phyloP scores from a whole-genome alignment of 2,113 vertebrate genomes.

The Puntigrus tetrazona region DNA sequence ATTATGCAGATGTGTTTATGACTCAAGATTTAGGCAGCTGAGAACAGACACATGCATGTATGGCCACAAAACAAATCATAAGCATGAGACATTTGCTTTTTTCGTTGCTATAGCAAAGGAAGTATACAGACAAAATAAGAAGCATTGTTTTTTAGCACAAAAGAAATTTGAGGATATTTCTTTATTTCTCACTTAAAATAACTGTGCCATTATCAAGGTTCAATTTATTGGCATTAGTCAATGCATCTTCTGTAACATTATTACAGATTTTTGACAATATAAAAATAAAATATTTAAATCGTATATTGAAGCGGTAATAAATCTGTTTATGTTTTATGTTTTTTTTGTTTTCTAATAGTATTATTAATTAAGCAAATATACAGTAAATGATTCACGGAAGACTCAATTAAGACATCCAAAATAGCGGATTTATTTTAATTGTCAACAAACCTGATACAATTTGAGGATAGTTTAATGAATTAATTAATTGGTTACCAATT shows the following conservation, averaged over 20 bases:
- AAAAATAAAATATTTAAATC: background rate
- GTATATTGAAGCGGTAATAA: background rate
- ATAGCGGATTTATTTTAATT: no score
- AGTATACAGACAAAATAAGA: background rate
- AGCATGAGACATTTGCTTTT: background rate
- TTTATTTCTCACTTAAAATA: background rate
- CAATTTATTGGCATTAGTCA: background rate
- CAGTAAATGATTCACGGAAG: no score
- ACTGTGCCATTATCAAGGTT: background rate
- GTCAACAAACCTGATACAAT: no score
- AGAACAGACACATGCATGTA: conserved; percentile 37
- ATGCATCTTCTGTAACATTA: background rate
- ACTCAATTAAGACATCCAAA: no score
- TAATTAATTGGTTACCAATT: no score
- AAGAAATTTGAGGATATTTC: background rate
- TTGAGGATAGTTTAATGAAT: no score
- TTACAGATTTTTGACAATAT: background rate
- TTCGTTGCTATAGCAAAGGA: background rate
- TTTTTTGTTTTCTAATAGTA: no score
- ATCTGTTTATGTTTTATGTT: background rate
- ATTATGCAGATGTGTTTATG: conserved; percentile 68
- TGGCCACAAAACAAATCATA: background rate
- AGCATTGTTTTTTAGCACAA: background rate
- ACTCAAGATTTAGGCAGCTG: conserved; percentile 38
- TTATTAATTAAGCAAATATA: no score